phyloP scores from a whole-genome alignment of 2,888 invertebrate species.

The Ptilodon capucinus region DNA sequence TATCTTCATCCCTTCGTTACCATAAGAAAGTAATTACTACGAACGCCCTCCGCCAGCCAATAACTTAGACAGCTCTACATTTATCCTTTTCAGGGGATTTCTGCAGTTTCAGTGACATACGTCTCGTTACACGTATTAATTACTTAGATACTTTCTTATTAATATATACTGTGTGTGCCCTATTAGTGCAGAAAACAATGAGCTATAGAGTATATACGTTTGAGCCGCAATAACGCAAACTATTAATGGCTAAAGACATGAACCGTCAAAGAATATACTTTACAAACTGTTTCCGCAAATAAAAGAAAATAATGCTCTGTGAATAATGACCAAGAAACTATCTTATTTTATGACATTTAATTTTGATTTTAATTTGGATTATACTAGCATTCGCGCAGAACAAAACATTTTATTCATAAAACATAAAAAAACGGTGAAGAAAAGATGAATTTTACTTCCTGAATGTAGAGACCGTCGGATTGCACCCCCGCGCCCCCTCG shows the following conservation, averaged over 20 bases:
- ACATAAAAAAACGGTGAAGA: conserved; percentile 40
- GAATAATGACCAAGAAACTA: too few relatives aligned
- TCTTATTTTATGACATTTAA: too few relatives aligned
- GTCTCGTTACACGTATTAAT: conserved; percentile 1
- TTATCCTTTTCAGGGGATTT: conserved; percentile 18
- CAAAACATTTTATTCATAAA: conserved; percentile 44
- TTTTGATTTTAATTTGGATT: too few relatives aligned
- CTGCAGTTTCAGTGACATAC: background rate
- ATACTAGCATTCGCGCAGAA: too few relatives aligned
- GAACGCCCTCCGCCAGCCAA: conserved; percentile 25
- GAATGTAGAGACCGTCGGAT: background rate
- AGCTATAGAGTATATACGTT: too few relatives aligned
- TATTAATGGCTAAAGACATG: too few relatives aligned
- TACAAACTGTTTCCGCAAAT: too few relatives aligned
- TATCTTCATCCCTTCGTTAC: conserved; percentile 5
- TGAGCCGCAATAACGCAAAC: too few relatives aligned
- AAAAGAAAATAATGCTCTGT: too few relatives aligned
- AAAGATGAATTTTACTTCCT: conserved; percentile 9
- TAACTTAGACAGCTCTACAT: conserved; percentile 43
- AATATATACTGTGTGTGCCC: too few relatives aligned
- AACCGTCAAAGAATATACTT: too few relatives aligned
- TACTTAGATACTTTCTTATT: background rate
- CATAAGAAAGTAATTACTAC: conserved; percentile 11
- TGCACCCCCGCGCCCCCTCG: background rate
- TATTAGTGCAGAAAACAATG: too few relatives aligned